Conservation (phyloP, 2,888 invertebrate species). For the Agrotis segetum region DNA sequence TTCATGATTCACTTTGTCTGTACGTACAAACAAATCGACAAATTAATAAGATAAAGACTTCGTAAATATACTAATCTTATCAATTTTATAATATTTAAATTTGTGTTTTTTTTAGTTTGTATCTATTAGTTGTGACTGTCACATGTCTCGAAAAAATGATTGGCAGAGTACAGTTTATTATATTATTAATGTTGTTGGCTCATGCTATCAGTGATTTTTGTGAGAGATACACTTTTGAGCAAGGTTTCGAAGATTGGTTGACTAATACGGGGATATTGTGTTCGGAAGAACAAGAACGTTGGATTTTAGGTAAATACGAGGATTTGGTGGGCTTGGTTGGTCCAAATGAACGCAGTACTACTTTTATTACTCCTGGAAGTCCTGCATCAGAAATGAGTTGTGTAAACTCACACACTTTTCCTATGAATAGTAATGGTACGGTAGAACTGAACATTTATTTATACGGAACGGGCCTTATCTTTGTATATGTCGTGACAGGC, state of each 20-base stretch:
- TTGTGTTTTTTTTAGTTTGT: slow-evolving; percentile 43
- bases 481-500: neutral
- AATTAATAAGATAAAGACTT: slow-evolving; percentile 18
- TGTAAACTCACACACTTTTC: slow-evolving; percentile 24
- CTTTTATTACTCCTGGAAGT: slow-evolving; percentile 68
- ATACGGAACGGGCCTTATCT: slow-evolving; percentile 24
- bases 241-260: slow-evolving; percentile 69
- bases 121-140: slow-evolving; percentile 48
- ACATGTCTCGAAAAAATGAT: slow-evolving; percentile 56
- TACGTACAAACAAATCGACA: slow-evolving; percentile 21
- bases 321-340: slow-evolving; percentile 39
- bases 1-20: slow-evolving; percentile 12
- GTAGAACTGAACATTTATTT: slow-evolving; percentile 34
- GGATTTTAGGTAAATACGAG: slow-evolving; percentile 63
- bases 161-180: slow-evolving; percentile 32
- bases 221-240: slow-evolving; percentile 69
- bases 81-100: slow-evolving; percentile 48
- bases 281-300: slow-evolving; percentile 32
- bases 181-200: slow-evolving; percentile 51
- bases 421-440: slow-evolving; percentile 15
- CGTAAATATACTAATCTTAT: slow-evolving; percentile 40
- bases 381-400: slow-evolving; percentile 47
- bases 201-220: slow-evolving; percentile 69
- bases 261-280: slow-evolving; percentile 63
- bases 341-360: slow-evolving; percentile 64